Evolutionary conservation across 2,888 invertebrate species (phyloP), one percentile per base, ranked within the genome.

Genomic region (Harpagoxenus sublaevis): DNA sequence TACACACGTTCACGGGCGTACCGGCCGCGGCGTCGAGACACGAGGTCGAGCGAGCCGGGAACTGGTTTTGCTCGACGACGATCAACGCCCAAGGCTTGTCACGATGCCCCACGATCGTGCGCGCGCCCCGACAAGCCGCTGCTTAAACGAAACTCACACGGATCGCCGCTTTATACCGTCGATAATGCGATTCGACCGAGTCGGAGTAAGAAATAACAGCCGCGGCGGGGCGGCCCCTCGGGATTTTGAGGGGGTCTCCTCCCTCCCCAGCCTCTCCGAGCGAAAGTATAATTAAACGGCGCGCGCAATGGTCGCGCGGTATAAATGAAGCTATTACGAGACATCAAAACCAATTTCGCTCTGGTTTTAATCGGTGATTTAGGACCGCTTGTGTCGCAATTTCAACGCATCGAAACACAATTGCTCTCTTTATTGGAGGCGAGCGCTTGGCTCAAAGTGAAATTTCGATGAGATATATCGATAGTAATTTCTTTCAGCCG

Each of bases 41-140:
- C 73, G 71, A 57, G 48, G 79, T 66, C 71, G 84, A 83, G 75
- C 81, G 83, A 75, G 85, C 77, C 70, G 85, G 78, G 85, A 92
- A 92, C 92, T 89, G 92, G 92, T 92, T 92, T 91, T 92, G 51
- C 89, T 86, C 86, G 74, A 83, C 88, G 88, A 84, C 87, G 87
- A 91, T 92, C 92, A 89, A 89, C 91, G 92, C 89, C 89, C 88
- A 87, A 87, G 90, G 90, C 92, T 90, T 89, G 92, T 92, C 91
- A 92, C 91, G 92, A 90, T 90, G 88, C 87, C 82, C 35, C 79
- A 68, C 68, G 70, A 70, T 84, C 39, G 66, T 63, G 57, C 60
- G 83, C 77, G 63, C 60, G 77, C n/a, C 18, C 53, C 74, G 74
- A 71, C 74, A 83, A 55, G 79, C 55, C 83, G 83, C 55, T 65